Percentiles rank a stretch among this genome's conserved stretches.
Conservation (phyloP, 2,888 invertebrate genomes). For the Oligia fasciuncula region DNA sequence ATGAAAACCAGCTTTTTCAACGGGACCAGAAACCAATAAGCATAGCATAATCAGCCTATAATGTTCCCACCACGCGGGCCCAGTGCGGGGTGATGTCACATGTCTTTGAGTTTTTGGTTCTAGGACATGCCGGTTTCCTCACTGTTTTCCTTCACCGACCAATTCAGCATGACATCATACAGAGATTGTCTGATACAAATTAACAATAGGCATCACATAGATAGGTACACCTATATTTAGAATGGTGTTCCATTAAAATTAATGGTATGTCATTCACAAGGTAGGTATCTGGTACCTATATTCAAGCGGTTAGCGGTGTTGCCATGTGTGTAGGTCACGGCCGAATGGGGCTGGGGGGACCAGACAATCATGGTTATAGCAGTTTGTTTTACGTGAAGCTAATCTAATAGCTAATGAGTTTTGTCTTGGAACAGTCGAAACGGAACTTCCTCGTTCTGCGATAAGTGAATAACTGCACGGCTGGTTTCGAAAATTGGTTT, state of each 20-base stretch:
- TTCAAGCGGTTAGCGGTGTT: constrained; percentile 25
- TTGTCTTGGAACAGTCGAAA: constrained; percentile 34
- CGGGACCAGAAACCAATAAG: no score
- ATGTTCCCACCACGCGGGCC: not conserved
- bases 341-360: constrained; percentile 41
- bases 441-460: constrained; percentile 37
- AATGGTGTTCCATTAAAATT: constrained; percentile 57
- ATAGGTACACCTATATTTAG: constrained; percentile 15
- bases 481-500: constrained; percentile 1
- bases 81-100: not conserved
- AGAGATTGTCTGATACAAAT: constrained; percentile 6
- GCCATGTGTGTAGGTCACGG: constrained; percentile 63
- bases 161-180: constrained; percentile 21
- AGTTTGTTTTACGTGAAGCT: constrained; percentile 56
- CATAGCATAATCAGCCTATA: not conserved
- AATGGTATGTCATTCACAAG: constrained; percentile 55
- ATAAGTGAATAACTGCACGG: constrained; percentile 21
- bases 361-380: constrained; percentile 55
- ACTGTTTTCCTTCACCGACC: not conserved
- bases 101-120: not conserved
- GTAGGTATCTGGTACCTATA: constrained; percentile 18
- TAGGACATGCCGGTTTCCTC: not conserved
- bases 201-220: constrained; percentile 6
- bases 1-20: not conserved
- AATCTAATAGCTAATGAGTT: constrained; percentile 60